Evolutionary conservation across 1,140 invertebrate genomes (phyloP), one percentile per base, ranked within the genome.

Genomic region (Varroa destructor): DNA sequence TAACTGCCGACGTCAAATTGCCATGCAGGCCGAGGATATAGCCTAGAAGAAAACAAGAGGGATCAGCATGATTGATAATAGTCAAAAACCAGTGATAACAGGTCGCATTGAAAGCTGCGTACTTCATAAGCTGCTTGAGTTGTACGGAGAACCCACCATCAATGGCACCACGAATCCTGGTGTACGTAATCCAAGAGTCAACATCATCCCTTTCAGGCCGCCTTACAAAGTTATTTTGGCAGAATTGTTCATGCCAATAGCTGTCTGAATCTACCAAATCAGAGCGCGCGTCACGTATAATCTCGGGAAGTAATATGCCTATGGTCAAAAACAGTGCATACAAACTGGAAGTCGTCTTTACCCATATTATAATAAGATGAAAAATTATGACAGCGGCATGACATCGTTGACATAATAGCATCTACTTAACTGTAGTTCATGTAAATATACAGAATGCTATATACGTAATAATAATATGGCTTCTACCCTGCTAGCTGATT

Each of bases 141-240:
- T 51, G 8, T 51, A 51, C 8, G 2, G 14, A 36, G 61, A 40
- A 36, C 37, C 40, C 46, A 67, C 61, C 61, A 46, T 67, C 61
- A 8, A 67, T 67, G 37, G 61, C 61, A 25, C 61, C 61, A 10
- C 61, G 61, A 12, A 67, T 37, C 46, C 61, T 67, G 61, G 12
- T 67, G 36, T 67, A 67, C 8, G 61, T 67, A 3, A 67, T 67
- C 61, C 61, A 67, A 12, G 61, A 67, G 37, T 67, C 61, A 2
- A 40, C 37, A 43, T 40, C 61, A 8, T 67, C 61, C 46, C 36
- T 67, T 40, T 40, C 1, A 2, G 37, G 37, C 2, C 36, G 61
- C 40, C 61, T 12, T 14, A 67, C 61, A 37, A 67, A 67, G 36
- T 67, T 37, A 8, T 67, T 0, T 12, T 12, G 61, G 8, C 61